Percentiles rank a stretch among this genome's conserved stretches.
Evolutionary conservation across 2,113 vertebrate genomes (phyloP).

Genomic region (Albula glossodonta): DNA sequence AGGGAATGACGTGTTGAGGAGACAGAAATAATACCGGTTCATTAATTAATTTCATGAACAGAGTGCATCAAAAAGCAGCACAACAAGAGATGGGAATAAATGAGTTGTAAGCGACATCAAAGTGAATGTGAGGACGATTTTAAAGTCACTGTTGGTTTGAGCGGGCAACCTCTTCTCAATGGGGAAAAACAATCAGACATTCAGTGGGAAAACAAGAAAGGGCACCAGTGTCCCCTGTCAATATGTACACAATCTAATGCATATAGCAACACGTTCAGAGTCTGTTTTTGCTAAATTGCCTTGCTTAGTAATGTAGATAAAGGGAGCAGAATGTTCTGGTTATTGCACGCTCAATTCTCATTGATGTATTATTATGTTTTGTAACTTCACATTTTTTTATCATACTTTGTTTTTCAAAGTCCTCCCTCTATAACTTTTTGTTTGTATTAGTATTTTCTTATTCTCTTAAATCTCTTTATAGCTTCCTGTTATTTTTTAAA

Average conservation of each 20-base stretch:
- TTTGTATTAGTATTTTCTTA: background rate
- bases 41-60: background rate
- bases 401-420: background rate
- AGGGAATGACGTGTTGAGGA: background rate
- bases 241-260: too few relatives aligned
- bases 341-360: background rate
- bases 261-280: too few relatives aligned
- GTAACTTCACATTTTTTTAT: background rate
- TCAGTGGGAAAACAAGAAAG: too few relatives aligned
- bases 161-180: too few relatives aligned
- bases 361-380: background rate
- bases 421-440: background rate
- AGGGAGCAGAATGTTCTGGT: too few relatives aligned
- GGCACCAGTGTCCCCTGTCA: too few relatives aligned
- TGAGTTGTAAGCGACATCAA: too few relatives aligned
- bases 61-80: background rate
- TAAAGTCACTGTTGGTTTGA: too few relatives aligned
- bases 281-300: too few relatives aligned
- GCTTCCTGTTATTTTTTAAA: background rate
- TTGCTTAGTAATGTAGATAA: too few relatives aligned
- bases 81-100: background rate
- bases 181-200: too few relatives aligned
- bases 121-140: too few relatives aligned
- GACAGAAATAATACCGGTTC: background rate
- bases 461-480: background rate